Evolutionary conservation across 2,888 invertebrate genomes (phyloP).

Genomic region (Xylophagus ater): DNA sequence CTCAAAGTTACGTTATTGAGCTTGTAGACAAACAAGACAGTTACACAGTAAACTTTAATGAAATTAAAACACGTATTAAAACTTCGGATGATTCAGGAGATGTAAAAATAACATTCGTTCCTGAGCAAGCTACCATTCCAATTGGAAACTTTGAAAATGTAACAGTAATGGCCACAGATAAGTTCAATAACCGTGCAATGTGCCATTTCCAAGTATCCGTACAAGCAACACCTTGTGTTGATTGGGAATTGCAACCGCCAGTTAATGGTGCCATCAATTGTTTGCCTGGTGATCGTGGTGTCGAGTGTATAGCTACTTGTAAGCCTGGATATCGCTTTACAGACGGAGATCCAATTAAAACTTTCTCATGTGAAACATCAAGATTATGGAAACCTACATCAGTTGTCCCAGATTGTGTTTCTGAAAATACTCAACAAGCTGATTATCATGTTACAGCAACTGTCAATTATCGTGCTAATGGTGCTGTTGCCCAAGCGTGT

Average conservation of each 20-base stretch:
- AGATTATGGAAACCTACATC: constrained; percentile 78
- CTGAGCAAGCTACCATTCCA: constrained; percentile 72
- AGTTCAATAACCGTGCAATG: constrained; percentile 74
- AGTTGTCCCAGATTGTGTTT: constrained; percentile 90
- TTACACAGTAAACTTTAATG: constrained; percentile 84
- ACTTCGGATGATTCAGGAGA: constrained; percentile 82
- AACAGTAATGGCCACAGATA: constrained; percentile 78
- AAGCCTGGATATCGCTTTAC: constrained; percentile 82
- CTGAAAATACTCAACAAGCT: constrained; percentile 91
- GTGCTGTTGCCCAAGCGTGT: constrained; percentile 76
- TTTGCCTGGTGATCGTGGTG: constrained; percentile 63
- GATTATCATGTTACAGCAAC: constrained; percentile 82
- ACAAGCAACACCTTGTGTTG: constrained; percentile 86
- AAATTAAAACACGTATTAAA: constrained; percentile 72
- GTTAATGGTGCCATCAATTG: constrained; percentile 83
- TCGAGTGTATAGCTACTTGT: constrained; percentile 83
- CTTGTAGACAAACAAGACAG: constrained; percentile 80
- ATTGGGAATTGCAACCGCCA: constrained; percentile 86
- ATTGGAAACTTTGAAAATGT: constrained; percentile 86
- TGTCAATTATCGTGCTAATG: constrained; percentile 78
- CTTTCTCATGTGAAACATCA: constrained; percentile 72
- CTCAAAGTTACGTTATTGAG: constrained; percentile 89
- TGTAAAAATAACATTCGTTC: constrained; percentile 68
- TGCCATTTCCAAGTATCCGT: constrained; percentile 92
- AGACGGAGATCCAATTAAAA: constrained; percentile 78